phyloP scores from a whole-genome alignment of 2,113 vertebrate species.

The Gymnarchus niloticus region DNA sequence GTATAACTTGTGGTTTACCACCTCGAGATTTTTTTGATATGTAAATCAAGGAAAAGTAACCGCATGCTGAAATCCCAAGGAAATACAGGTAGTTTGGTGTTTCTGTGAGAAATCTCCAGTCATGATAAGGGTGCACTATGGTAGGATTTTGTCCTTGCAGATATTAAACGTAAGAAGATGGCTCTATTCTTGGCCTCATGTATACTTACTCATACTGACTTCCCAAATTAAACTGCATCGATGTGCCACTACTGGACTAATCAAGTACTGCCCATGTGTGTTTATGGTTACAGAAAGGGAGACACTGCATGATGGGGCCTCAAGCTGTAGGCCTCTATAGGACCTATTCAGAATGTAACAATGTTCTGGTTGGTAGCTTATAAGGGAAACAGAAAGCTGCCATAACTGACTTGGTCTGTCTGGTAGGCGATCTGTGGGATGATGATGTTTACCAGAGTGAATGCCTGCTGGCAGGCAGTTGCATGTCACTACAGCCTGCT shows the following conservation, averaged over 20 bases:
- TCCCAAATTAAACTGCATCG: background rate
- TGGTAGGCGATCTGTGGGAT: background rate
- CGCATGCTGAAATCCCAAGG: no score
- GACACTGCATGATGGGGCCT: background rate
- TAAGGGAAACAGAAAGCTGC: background rate
- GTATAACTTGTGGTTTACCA: background rate
- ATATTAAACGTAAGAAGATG: background rate
- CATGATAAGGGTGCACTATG: no score
- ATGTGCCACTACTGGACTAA: no score
- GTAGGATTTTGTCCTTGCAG: no score
- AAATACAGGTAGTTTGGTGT: no score
- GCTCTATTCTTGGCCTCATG: background rate
- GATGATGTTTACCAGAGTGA: no score
- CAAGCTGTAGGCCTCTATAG: no score
- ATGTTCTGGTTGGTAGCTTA: background rate
- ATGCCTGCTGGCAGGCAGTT: no score
- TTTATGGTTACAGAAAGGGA: slow-evolving; percentile 11
- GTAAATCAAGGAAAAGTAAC: background rate
- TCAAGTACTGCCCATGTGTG: slow-evolving; percentile 28
- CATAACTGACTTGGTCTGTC: background rate
- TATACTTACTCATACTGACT: background rate
- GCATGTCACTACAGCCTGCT: no score
- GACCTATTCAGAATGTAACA: background rate
- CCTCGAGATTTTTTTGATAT: background rate
- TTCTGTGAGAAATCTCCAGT: no score